Conservation (phyloP, 2,888 invertebrate species). For the Shargacucullia verbasci region DNA sequence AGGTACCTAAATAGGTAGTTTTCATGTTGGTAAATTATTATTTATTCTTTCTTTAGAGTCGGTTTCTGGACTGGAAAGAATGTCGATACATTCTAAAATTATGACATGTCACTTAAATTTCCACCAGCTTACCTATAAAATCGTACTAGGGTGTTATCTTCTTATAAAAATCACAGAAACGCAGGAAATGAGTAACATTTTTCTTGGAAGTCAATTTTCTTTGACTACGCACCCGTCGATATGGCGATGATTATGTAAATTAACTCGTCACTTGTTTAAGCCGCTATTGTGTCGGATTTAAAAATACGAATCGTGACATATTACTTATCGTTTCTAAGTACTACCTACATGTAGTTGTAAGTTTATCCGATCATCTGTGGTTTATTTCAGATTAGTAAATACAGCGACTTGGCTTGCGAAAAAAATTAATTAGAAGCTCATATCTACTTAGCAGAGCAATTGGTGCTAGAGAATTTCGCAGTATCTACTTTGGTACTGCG, state of each 20-base stretch:
- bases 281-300: slow-evolving; percentile 30
- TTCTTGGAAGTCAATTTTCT: slow-evolving; percentile 25
- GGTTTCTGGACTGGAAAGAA: too few species aligned
- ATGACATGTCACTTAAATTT: too few species aligned
- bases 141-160: too few species aligned
- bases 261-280: slow-evolving; percentile 20
- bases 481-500: too few species aligned
- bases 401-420: background rate
- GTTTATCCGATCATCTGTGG: background rate
- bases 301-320: slow-evolving; percentile 41
- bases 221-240: slow-evolving; percentile 5
- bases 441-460: too few species aligned
- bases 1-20: too few species aligned
- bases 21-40: too few species aligned
- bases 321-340: slow-evolving; percentile 14
- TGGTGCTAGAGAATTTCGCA: too few species aligned
- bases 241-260: slow-evolving; percentile 37
- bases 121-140: too few species aligned
- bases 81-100: too few species aligned
- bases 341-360: slow-evolving; percentile 8
- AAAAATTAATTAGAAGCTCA: too few species aligned
- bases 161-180: background rate
- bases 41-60: too few species aligned
- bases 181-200: slow-evolving; percentile 8
- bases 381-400: background rate